Conservation (phyloP, 2,113 vertebrate species). For the Hipposideros armiger region DNA sequence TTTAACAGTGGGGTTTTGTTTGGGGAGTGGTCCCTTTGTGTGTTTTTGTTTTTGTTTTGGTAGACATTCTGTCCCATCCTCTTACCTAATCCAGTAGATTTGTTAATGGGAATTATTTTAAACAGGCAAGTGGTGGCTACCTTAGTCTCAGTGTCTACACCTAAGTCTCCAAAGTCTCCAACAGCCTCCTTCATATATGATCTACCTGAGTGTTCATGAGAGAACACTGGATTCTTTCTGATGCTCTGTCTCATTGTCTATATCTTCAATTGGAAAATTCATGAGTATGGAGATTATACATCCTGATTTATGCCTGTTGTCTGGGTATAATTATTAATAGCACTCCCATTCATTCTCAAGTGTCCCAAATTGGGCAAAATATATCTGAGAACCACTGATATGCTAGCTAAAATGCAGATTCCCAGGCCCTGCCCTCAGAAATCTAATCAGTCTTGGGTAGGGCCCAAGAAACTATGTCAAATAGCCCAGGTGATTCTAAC, state of each 20-base stretch:
- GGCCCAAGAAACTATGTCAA: background rate
- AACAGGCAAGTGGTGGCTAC: background rate
- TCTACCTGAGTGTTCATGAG: background rate
- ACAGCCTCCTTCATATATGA: background rate
- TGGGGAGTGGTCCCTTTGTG: background rate
- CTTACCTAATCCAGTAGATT: background rate
- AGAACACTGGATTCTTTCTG: background rate
- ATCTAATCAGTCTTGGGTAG: background rate
- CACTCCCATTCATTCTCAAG: background rate
- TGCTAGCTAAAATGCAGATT: background rate
- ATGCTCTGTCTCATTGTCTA: background rate
- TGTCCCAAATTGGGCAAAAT: background rate
- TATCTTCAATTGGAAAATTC: background rate
- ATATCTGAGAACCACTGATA: background rate
- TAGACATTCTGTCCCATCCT: background rate
- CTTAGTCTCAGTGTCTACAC: background rate
- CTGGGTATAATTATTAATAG: background rate
- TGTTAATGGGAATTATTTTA: background rate
- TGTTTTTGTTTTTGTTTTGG: background rate
- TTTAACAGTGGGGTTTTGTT: background rate
- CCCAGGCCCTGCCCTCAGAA: background rate
- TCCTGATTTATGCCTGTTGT: background rate
- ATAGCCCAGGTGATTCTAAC: background rate
- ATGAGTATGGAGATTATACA: background rate
- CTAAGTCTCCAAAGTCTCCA: background rate